phyloP scores from a whole-genome alignment of 2,797 vertebrate species.

The Leucoraja ocellata region DNA sequence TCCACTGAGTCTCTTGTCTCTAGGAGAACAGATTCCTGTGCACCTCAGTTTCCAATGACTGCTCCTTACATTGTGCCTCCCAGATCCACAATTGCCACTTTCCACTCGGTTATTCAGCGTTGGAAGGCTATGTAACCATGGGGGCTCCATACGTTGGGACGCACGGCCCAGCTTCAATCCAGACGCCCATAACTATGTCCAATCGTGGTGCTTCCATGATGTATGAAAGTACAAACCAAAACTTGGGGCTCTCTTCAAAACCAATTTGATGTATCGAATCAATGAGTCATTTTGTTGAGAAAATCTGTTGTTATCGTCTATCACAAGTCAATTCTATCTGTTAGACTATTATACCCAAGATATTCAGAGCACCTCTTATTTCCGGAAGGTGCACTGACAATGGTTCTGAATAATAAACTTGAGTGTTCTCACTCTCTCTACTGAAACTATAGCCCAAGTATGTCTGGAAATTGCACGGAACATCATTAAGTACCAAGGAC shows the following conservation, averaged over 20 bases:
- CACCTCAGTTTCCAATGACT: too few relatives aligned
- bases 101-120: not conserved
- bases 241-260: not conserved
- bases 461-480: not conserved
- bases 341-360: not conserved
- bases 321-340: not conserved
- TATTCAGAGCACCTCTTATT: not conserved
- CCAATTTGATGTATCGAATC: too few relatives aligned
- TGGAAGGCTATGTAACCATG: not conserved
- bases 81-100: not conserved
- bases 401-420: not conserved
- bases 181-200: not conserved
- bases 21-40: too few relatives aligned
- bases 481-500: not conserved
- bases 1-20: too few relatives aligned
- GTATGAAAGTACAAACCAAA: not conserved
- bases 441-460: not conserved
- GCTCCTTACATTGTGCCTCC: too few relatives aligned
- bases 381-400: not conserved
- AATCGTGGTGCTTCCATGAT: too few relatives aligned
- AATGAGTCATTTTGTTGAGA: not conserved
- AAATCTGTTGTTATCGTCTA: not conserved
- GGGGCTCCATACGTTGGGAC: not conserved
- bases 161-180: too few relatives aligned
- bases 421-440: not conserved